phyloP scores from a whole-genome alignment of 2,797 vertebrate species.

The Oryzias dopingdopingensis region DNA sequence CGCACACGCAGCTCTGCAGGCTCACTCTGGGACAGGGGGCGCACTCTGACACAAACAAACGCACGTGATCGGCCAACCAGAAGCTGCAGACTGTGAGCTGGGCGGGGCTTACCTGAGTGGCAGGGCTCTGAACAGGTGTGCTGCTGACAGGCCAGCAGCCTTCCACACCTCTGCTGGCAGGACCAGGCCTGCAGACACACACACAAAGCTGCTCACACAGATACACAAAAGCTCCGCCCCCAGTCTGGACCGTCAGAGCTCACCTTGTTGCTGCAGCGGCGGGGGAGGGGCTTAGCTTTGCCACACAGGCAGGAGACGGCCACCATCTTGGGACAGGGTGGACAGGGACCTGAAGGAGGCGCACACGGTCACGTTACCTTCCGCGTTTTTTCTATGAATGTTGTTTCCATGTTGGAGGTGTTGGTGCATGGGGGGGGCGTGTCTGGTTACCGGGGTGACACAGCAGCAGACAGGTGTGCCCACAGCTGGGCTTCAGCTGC shows the following conservation, averaged over 20 bases:
- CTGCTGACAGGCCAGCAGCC: constrained; percentile 81
- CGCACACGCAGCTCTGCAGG: constrained; percentile 87
- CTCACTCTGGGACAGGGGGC: constrained; percentile 88
- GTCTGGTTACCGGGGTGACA: constrained; percentile 90
- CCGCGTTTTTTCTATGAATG: background rate
- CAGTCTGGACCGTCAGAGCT: too few species aligned
- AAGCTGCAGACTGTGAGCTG: background rate
- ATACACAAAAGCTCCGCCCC: background rate
- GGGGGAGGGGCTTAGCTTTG: constrained; percentile 85
- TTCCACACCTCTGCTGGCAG: constrained; percentile 80
- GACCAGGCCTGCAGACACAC: constrained; percentile 78
- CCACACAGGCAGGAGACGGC: constrained; percentile 86
- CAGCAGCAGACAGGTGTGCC: constrained; percentile 92
- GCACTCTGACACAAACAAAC: constrained; percentile 65
- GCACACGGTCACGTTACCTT: background rate
- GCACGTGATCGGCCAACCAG: constrained; percentile 13
- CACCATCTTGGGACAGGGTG: constrained; percentile 97
- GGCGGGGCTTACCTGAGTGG: background rate
- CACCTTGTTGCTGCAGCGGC: constrained; percentile 90
- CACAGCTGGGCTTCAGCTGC: constrained; percentile 87
- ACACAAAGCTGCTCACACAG: background rate
- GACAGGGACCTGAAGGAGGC: constrained; percentile 86
- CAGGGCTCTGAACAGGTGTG: background rate
- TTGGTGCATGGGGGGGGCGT: constrained; percentile 9
- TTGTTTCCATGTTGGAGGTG: background rate